phyloP scores from a whole-genome alignment of 2,797 vertebrate genomes.

The Petrocephalus schoutedeni region DNA sequence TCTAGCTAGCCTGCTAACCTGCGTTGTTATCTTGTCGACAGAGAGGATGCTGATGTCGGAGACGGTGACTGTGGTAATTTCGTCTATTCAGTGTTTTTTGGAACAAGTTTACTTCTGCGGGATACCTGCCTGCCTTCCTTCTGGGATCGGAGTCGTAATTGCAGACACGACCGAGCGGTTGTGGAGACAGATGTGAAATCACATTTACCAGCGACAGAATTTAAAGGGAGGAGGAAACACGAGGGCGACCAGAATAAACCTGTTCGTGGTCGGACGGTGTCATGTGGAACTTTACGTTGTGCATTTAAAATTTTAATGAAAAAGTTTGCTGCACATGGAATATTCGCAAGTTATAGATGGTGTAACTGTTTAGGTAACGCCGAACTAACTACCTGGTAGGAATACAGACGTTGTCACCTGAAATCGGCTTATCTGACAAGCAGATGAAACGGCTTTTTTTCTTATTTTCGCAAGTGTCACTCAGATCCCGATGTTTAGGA shows the following conservation, averaged over 20 bases:
- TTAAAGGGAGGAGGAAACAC: not conserved
- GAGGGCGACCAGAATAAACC: not conserved
- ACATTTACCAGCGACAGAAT: not conserved
- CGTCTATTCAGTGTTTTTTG: not conserved
- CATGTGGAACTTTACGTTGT: not conserved
- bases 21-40: conserved; percentile 1
- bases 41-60: conserved; percentile 4
- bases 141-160: not conserved
- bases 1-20: conserved; percentile 6
- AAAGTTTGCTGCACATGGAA: not conserved
- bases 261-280: not conserved
- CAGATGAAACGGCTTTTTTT: not conserved
- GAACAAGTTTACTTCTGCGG: not conserved
- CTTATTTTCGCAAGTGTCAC: not conserved
- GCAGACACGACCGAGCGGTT: not conserved
- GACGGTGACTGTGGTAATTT: conserved; percentile 15
- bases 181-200: not conserved
- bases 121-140: not conserved
- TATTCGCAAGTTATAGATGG: not conserved
- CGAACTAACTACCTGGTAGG: not conserved
- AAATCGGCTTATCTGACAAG: not conserved
- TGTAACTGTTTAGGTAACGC: not conserved
- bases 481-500: not conserved
- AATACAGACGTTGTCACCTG: not conserved
- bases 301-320: not conserved